Evolutionary conservation across 1,140 invertebrate species (phyloP), one percentile per base, ranked within the genome.

Genomic region (Caerostris darwini): DNA sequence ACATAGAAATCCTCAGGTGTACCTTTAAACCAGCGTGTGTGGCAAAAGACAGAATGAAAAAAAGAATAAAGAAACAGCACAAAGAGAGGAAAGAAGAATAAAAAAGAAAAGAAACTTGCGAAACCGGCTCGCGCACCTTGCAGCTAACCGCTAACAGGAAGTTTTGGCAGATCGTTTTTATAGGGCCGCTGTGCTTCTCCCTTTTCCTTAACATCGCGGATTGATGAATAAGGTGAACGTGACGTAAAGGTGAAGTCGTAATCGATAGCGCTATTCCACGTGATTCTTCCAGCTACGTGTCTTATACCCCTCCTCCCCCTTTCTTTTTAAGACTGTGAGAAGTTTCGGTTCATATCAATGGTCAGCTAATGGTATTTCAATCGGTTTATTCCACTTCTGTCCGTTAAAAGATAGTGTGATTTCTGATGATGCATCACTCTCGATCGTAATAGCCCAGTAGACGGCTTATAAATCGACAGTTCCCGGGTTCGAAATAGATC

Each of bases 141-240:
- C 14, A 88, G 86, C 19, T 67, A 67, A 67, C 86, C 61, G 59
- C 86, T 88, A 88, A 88, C 86, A 88, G 86, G 86, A 88, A 88
- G 86, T 88, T 88, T 88, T 88, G 61, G 58, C 86, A 88, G 86
- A 88, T 67, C 58, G 50, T 88, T 88, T 88, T 88, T 64, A 56
- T 19, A 57, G 56, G 58, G 83, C 83, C 83, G 53, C n/a, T 19
- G 57, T n/a, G 19, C 19, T 19, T 53, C n/a, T 85, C 82, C 57
- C 17, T 58, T 85, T 50, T 85, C 8, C 53, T 85, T 85, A 34
- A 19, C 10, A 59, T 58, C 56, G 58, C 19, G 50, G 50, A 58
- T 85, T n/a, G 83, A n/a, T 56, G 83, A 85, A 57, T 19, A 59
- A 12, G 83, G 83, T 59, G 83, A 85, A 59, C 57, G 83, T 85